Evolutionary conservation across 1,140 invertebrate genomes (phyloP).

Genomic region (Nilaparvata lugens): DNA sequence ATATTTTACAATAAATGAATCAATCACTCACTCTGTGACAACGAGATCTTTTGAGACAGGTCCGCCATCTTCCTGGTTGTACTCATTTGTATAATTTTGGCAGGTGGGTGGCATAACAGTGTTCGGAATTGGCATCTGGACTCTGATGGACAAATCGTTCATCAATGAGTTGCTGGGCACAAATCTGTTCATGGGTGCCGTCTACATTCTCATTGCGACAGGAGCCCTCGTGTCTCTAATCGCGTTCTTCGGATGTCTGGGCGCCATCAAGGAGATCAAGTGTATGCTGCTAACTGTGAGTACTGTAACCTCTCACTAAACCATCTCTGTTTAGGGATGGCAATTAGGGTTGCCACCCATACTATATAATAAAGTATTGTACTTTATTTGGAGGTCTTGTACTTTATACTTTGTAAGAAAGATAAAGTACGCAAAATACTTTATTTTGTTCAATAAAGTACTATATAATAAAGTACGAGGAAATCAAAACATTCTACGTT

Average conservation of each 20-base stretch:
- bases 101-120: constrained; percentile 70
- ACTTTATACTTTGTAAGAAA: constrained; percentile 1
- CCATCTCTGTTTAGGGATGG: no score
- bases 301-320: constrained; percentile 5
- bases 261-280: constrained; percentile 78
- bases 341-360: no score
- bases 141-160: constrained; percentile 69
- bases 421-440: no score
- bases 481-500: no score
- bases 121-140: constrained; percentile 68
- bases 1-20: no score
- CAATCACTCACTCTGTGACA: no score
- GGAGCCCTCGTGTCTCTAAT: constrained; percentile 66
- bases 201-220: constrained; percentile 69
- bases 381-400: no score
- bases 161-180: constrained; percentile 72
- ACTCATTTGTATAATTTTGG: constrained; percentile 29
- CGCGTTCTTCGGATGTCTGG: constrained; percentile 76
- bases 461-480: no score
- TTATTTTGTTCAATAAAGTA: no score
- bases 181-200: constrained; percentile 70
- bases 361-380: no score
- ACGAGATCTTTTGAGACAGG: no score
- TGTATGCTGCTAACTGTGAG: constrained; percentile 78
- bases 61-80: no score